Conservation (phyloP, 2,797 vertebrate species). For the Crocodylus rhombifer region DNA sequence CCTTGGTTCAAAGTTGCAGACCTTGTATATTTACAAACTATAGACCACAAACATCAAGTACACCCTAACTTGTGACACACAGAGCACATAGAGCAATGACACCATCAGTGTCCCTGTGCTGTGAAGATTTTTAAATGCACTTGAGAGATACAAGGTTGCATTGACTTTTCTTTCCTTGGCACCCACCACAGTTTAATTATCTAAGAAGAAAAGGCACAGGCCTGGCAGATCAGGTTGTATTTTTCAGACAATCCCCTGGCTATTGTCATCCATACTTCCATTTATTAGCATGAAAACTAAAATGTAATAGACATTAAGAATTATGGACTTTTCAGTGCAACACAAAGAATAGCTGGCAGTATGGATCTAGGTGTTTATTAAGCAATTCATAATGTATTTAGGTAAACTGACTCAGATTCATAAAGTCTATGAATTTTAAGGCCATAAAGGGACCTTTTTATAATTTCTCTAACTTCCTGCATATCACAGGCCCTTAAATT, state of each 20-base stretch:
- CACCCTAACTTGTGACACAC: too few relatives aligned
- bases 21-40: too few relatives aligned
- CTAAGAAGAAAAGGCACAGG: not conserved
- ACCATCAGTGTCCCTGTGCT: too few relatives aligned
- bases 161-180: not conserved
- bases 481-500: not conserved
- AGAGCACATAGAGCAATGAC: too few relatives aligned
- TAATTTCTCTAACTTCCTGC: not conserved
- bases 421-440: not conserved
- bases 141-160: too few relatives aligned
- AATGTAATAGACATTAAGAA: not conserved
- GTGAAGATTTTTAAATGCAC: too few relatives aligned
- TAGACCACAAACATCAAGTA: too few relatives aligned
- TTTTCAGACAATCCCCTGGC: not conserved
- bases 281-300: not conserved
- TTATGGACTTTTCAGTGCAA: not conserved
- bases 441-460: not conserved
- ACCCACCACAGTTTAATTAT: not conserved
- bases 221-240: not conserved
- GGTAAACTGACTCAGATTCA: not conserved
- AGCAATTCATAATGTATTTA: not conserved
- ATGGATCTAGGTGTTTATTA: not conserved
- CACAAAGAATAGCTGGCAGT: not conserved
- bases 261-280: not conserved
- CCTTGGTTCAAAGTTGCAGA: too few relatives aligned